Evolutionary conservation across 2,797 vertebrate species (phyloP).

Genomic region (Catostomus latipinnis): DNA sequence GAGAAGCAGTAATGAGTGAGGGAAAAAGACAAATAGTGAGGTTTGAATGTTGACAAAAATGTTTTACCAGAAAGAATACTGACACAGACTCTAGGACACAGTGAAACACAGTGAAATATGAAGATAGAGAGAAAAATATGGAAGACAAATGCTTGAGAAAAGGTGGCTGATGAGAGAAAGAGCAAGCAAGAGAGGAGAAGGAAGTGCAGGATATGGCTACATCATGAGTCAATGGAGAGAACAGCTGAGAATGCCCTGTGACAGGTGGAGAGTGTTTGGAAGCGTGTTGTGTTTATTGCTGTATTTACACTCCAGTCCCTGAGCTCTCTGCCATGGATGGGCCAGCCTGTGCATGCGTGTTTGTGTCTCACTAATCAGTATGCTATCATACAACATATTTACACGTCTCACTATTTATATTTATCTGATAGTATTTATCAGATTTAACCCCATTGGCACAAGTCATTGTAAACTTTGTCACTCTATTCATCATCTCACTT

Average conservation of each 20-base stretch:
- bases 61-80: background rate
- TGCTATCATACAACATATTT: constrained; percentile 50
- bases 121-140: constrained; percentile 38
- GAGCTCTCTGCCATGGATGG: background rate
- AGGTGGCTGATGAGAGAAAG: constrained; percentile 1
- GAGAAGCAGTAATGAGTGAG: background rate
- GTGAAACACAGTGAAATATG: constrained; percentile 46
- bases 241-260: constrained; percentile 80
- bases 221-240: constrained; percentile 69
- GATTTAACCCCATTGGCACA: background rate
- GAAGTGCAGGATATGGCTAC: constrained; percentile 40
- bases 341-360: constrained; percentile 36
- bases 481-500: constrained; percentile 17
- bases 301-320: constrained; percentile 65
- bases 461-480: constrained; percentile 21
- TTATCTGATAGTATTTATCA: constrained; percentile 37
- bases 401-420: constrained; percentile 21
- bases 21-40: constrained; percentile 39
- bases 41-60: constrained; percentile 4
- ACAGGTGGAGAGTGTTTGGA: constrained; percentile 64
- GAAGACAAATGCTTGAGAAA: constrained; percentile 59
- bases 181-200: background rate
- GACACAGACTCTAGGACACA: constrained; percentile 2
- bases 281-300: constrained; percentile 73
- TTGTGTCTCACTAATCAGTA: constrained; percentile 47